Base-by-base conservation (phyloP, 2,888 invertebrate genomes). In the Gastrophysa polygoni region DNA sequence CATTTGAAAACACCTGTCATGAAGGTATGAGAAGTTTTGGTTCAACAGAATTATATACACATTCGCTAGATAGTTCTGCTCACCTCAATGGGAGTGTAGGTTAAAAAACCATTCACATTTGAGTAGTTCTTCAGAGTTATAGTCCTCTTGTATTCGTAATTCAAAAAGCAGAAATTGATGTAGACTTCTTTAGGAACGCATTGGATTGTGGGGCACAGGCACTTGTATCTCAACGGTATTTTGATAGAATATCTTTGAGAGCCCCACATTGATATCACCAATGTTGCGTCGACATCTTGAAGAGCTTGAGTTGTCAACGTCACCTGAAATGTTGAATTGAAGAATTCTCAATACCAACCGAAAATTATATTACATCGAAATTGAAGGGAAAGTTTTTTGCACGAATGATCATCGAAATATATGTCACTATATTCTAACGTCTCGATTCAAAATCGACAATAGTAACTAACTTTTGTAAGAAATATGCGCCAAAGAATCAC, bases 131-230 rank as follows among this genome's bases (percentile, higher is more conserved):
- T 75, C 10, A 89, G 70, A 7, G 70, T 72, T 34, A 89, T 78
- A n/a, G 82, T 81, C 48, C 83, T 74, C 14, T 79, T 76, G 66
- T 88, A 88, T 0, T 83, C 77, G 65, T 81, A 86, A 68, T 87
- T 85, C 16, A 89, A 70, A 71, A 88, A 89, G 70, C 87, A 87
- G 56, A 85, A 86, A 64, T 84, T 80, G 44, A 88, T 75, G 16
- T 80, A 81, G 8, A 89, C 82, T 47, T 86, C 84, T 0, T 80
- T 71, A 0, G 87, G 87, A 0, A 79, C 78, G 44, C 82, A 80
- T 6, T 75, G 73, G 5, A 89, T 78, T 6, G 77, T 68, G 0
- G 89, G 87, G 2, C 84, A 82, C 67, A 78, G 78, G 0, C 86
- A 86, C 46, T 82, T 78, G 71, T 83, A 87, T 17, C 73, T 80